Base-by-base conservation (phyloP, 2,888 invertebrate genomes). In the Boloria selene region DNA sequence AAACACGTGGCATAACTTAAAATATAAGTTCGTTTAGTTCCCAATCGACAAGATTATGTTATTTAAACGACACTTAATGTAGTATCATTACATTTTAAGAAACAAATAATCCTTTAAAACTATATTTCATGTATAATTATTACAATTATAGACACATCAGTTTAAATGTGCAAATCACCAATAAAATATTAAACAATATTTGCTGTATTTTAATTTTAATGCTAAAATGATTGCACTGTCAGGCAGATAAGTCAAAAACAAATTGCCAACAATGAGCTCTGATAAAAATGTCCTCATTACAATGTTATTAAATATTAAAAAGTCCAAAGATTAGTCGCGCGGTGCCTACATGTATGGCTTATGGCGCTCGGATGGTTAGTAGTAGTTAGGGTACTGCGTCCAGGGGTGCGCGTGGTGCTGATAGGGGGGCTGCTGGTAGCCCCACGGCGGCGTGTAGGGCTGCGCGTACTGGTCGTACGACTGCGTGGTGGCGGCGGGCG, bases 341-440 rank as follows among this genome's bases (percentile, higher is more conserved):
- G n/a, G 18, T 10, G 22, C 56, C 45, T 4, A 16, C 13, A 49
- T 54, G 10, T 7, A 10, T 31, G 38, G 49, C 22, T 54, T 42
- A 10, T 18, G 50, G 59, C 31, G 31, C 7, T 26, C 10, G 17
- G n/a, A 31, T 26, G 18, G 75, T 76, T 86, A 92, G 78, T 92
- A 93, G 76, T 93, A 93, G 77, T 92, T 92, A 63, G 89, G 87
- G 77, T 92, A 92, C 73, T 92, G 90, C 22, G 87, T 86, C 92
- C 92, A 92, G 44, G 90, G 87, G 73, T 87, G 86, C 38, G 88
- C 87, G 73, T 87, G 92, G 76, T 91, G 91, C 69, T 89, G 90
- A 80, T 92, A 90, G 65, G 92, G 87, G 54, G 91, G 89, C 76
- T 92, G 92, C 80, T 92, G 91, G 83, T 91, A 91, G 71, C 88